phyloP scores from a whole-genome alignment of 2,888 invertebrate genomes.

The Nebria salina region DNA sequence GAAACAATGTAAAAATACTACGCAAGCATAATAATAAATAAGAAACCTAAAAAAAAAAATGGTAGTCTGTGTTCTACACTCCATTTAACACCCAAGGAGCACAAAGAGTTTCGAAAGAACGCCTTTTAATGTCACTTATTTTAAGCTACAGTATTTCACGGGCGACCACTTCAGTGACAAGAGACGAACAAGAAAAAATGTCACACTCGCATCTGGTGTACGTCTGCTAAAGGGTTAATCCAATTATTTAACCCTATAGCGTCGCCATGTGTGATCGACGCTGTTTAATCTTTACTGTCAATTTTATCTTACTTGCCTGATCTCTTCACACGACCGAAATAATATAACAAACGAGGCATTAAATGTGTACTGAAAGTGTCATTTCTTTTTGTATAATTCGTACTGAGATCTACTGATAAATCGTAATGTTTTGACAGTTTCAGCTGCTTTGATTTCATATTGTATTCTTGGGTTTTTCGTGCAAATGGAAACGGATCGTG shows the following conservation, averaged over 20 bases:
- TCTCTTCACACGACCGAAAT: conserved; percentile 29
- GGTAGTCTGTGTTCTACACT: conserved; percentile 2
- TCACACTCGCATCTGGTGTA: conserved; percentile 33
- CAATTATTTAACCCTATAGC: conserved; percentile 36
- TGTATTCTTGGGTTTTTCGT: conserved; percentile 31
- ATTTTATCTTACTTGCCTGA: conserved; percentile 37
- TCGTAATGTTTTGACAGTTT: conserved; percentile 37
- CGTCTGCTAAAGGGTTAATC: conserved; percentile 42
- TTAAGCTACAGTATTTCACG: conserved; percentile 38
- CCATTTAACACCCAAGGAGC: conserved; percentile 19
- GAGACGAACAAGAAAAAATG: conserved; percentile 26
- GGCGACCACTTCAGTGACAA: conserved; percentile 30
- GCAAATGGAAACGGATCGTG: conserved; percentile 41
- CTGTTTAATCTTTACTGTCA: conserved; percentile 42
- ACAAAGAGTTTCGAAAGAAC: conserved; percentile 23
- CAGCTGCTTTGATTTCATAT: conserved; percentile 42
- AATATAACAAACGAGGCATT: conserved; percentile 13
- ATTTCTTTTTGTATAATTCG: not conserved
- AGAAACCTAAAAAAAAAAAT: not conserved
- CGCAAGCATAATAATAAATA: conserved; percentile 15
- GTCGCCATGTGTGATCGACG: conserved; percentile 32
- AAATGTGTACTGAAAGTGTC: conserved; percentile 20
- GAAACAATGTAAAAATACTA: conserved; percentile 21
- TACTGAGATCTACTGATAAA: conserved; percentile 36
- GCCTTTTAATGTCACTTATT: conserved; percentile 45